These are phyloP conservation scores for Galeopsomyia nigrocyanea DNA, from an alignment of 2,888 invertebrate species.

Conservation along the genomic window DNA sequence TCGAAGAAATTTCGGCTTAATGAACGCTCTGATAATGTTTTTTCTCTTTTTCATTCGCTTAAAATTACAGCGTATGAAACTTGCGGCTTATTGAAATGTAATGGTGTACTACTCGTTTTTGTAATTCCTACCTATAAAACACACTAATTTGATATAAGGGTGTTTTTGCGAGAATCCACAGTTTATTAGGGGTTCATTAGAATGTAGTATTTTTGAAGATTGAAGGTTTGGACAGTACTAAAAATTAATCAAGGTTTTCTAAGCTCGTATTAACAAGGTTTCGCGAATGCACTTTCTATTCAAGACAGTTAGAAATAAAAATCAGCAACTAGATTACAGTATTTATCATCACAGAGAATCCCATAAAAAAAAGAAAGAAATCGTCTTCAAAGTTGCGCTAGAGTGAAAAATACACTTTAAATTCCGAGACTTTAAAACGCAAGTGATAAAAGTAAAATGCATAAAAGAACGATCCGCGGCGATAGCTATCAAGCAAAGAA, in stretches of 20 bases:
- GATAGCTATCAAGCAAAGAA: slow-evolving; percentile 18
- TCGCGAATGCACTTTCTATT: too few species aligned
- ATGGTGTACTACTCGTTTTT: background rate
- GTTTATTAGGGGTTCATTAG: too few species aligned
- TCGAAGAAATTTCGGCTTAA: slow-evolving; percentile 44
- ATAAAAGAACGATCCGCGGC: slow-evolving; percentile 5
- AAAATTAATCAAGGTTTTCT: too few species aligned
- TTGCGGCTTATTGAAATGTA: slow-evolving; percentile 23
- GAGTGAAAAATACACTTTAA: too few species aligned
- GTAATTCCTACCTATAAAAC: background rate
- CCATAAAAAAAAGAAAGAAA: too few species aligned
- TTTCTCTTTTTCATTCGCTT: background rate
- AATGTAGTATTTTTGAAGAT: too few species aligned
- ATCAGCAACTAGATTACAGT: too few species aligned
- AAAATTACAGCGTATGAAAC: slow-evolving; percentile 8
- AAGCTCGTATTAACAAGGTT: too few species aligned
- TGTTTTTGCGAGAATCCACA: background rate
- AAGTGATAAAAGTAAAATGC: background rate
- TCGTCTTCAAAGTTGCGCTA: too few species aligned
- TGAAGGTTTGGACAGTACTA: too few species aligned
- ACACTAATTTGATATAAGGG: background rate
- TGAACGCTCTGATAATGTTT: slow-evolving; percentile 45
- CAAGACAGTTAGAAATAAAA: too few species aligned
- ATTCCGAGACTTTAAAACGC: background rate
- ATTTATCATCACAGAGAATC: too few species aligned